A percentile compares a stretch with the other conserved stretches of the same genome.
Conservation (phyloP, 1,140 invertebrate species). For the Zaprionus davidi region DNA sequence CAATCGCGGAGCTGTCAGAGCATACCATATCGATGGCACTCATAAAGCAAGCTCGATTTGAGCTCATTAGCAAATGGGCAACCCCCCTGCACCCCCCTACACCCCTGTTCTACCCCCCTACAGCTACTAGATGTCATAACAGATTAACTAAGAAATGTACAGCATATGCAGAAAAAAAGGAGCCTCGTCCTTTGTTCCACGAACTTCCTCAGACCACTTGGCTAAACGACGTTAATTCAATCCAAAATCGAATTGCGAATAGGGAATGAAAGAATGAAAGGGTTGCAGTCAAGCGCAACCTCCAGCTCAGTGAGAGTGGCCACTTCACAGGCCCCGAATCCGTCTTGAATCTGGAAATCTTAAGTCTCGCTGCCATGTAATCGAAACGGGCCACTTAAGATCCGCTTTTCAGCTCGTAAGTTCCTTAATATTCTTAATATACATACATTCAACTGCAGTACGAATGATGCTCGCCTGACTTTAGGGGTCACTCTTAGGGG, state of each 20-base stretch:
- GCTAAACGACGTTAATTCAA: conserved; percentile 78
- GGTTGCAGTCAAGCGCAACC: conserved; percentile 51
- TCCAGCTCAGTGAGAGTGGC: conserved; percentile 10
- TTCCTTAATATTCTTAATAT: conserved; percentile 37
- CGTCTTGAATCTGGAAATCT: conserved; percentile 52
- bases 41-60: conserved; percentile 77
- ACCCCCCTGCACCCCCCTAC: background rate
- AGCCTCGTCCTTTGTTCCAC: conserved; percentile 18
- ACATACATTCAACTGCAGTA: conserved; percentile 30
- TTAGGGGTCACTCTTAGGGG: conserved; percentile 62
- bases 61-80: conserved; percentile 62
- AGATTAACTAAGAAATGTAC: conserved; percentile 70
- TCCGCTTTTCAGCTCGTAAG: conserved; percentile 40
- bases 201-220: conserved; percentile 60
- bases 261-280: conserved; percentile 23
- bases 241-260: conserved; percentile 28
- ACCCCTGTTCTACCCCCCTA: background rate
- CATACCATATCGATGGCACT: conserved; percentile 79
- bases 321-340: conserved; percentile 43
- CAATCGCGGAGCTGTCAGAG: conserved; percentile 76
- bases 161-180: conserved; percentile 19
- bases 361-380: conserved; percentile 61
- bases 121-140: conserved; percentile 77
- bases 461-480: conserved; percentile 11
- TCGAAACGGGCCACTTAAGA: conserved; percentile 81